These are phyloP conservation scores for Eulemur rufifrons DNA, from an alignment of 2,113 vertebrate species.

Conservation along the genomic window DNA sequence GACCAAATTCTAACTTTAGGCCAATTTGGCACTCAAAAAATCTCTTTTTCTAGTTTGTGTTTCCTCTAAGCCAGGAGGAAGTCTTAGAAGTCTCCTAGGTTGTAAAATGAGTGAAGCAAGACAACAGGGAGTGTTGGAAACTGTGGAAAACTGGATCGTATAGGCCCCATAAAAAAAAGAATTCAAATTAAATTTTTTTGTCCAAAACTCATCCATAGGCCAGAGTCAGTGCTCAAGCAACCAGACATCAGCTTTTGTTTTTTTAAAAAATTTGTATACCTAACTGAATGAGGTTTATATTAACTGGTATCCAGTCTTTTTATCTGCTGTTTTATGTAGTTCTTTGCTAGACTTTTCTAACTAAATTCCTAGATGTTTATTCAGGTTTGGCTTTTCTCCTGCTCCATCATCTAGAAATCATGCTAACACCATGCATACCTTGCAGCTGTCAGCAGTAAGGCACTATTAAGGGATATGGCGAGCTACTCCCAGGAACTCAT, in stretches of 20 bases:
- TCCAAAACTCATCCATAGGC: not conserved
- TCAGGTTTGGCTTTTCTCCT: not conserved
- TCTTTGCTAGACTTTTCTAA: not conserved
- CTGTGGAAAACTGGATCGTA: not conserved
- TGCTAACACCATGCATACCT: not conserved
- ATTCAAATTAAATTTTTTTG: not conserved
- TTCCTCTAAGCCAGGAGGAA: not conserved
- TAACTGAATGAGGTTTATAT: not conserved
- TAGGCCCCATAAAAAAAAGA: not conserved
- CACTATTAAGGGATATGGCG: not conserved
- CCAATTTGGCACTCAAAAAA: not conserved
- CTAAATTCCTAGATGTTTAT: not conserved
- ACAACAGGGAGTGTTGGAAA: not conserved
- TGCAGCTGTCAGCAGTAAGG: not conserved
- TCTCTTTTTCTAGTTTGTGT: not conserved
- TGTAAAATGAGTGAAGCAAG: not conserved
- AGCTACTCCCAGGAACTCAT: not conserved
- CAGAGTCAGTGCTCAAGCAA: not conserved
- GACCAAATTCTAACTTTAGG: not conserved
- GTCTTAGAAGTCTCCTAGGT: not conserved
- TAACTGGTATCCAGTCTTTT: not conserved
- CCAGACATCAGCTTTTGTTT: not conserved
- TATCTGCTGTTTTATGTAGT: not conserved
- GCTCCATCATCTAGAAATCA: not conserved
- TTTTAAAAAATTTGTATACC: not conserved